Evolutionary conservation across 2,113 vertebrate species (phyloP).

Genomic region (Verasper variegatus): DNA sequence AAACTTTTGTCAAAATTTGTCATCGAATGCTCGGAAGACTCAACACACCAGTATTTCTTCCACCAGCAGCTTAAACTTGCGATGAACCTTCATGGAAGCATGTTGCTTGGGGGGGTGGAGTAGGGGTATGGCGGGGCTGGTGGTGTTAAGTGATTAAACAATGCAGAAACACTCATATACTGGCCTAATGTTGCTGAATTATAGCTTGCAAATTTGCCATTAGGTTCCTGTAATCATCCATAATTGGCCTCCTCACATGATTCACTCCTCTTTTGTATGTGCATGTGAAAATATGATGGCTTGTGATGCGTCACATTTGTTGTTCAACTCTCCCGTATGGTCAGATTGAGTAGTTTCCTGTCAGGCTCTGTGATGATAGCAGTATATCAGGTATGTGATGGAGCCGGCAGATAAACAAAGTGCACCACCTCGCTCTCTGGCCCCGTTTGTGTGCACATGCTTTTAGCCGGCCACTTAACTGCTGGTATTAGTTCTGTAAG

Average conservation of each 20-base stretch:
- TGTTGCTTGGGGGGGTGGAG: background rate
- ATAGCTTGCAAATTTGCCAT: background rate
- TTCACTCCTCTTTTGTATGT: conserved; percentile 18
- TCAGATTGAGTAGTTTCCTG: conserved; percentile 62
- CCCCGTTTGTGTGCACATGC: conserved; percentile 83
- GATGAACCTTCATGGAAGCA: conserved; percentile 5
- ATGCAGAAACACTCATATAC: background rate
- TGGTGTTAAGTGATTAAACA: background rate
- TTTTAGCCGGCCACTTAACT: conserved; percentile 85
- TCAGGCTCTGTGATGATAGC: conserved; percentile 57
- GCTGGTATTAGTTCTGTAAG: conserved; percentile 76
- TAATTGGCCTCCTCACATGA: background rate
- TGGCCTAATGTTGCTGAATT: background rate
- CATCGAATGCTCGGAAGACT: conserved; percentile 1
- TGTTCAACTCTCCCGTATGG: conserved; percentile 47
- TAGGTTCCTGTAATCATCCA: background rate
- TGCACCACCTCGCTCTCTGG: conserved; percentile 66
- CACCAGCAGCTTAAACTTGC: background rate
- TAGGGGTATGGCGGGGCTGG: background rate
- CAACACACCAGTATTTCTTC: background rate
- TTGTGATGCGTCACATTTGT: conserved; percentile 3
- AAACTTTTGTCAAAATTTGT: conserved; percentile 2
- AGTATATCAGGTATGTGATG: conserved; percentile 76
- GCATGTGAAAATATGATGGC: background rate
- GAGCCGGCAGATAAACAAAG: conserved; percentile 71